Conservation (phyloP, 2,888 invertebrate species). For the Oligia strigilis region DNA sequence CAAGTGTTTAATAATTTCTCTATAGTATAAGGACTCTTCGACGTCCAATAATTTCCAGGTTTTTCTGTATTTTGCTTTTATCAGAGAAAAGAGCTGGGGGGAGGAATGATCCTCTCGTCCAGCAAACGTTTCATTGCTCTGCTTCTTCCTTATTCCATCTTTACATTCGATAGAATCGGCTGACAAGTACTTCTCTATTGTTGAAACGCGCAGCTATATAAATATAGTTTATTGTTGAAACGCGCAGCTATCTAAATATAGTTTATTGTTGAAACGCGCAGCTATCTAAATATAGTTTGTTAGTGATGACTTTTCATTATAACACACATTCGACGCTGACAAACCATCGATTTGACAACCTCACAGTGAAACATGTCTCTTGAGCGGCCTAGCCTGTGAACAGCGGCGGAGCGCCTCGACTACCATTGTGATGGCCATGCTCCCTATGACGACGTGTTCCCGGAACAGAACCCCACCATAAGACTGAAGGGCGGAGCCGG, state of each 20-base stretch:
- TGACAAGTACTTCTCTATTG: not conserved
- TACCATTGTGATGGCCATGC: slow-evolving; percentile 21
- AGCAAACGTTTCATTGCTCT: not conserved
- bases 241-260: too few relatives aligned
- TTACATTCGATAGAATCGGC: too few relatives aligned
- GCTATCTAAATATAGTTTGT: not conserved
- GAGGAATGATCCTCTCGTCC: not conserved
- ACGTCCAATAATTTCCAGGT: not conserved
- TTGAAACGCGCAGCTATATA: too few relatives aligned
- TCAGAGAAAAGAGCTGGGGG: not conserved
- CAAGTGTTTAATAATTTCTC: not conserved
- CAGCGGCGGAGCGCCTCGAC: not conserved
- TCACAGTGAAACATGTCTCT: not conserved
- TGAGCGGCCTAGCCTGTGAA: not conserved
- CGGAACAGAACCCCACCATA: slow-evolving; percentile 50
- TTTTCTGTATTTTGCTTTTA: not conserved
- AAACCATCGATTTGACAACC: slow-evolving; percentile 4
- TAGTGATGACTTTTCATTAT: slow-evolving; percentile 4
- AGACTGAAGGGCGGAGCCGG: slow-evolving; percentile 50
- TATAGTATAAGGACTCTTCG: not conserved
- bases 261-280: not conserved
- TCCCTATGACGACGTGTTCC: slow-evolving; percentile 1
- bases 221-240: too few relatives aligned
- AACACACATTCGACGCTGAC: slow-evolving; percentile 3
- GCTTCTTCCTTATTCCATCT: not conserved